Percentiles rank a stretch among this genome's conserved stretches.
Conservation (phyloP, 2,113 vertebrate genomes). For the Platysteira castanea region DNA sequence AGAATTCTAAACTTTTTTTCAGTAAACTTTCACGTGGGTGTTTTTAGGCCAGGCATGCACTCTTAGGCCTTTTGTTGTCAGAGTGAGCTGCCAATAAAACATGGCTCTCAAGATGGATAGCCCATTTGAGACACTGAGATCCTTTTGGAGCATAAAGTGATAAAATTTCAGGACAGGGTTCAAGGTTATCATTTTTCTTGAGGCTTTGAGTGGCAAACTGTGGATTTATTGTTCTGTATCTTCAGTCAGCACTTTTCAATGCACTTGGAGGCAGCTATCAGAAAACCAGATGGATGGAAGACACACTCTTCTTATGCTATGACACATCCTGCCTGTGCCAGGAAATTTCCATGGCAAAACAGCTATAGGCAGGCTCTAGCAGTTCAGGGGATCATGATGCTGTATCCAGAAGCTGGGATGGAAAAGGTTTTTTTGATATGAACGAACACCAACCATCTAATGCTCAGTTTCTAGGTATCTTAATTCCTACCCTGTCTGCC, state of each 20-base stretch:
- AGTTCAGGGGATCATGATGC: neutral
- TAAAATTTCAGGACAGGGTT: neutral
- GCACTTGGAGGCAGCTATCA: neutral
- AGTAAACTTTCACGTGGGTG: neutral
- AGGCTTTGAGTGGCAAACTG: neutral
- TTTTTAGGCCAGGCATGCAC: neutral
- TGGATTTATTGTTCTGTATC: neutral
- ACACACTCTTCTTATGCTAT: neutral
- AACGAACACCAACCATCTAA: accelerated
- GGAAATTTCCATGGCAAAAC: neutral
- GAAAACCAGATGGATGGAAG: neutral
- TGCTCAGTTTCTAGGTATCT: neutral
- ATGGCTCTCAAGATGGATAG: neutral
- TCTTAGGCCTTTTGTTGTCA: neutral
- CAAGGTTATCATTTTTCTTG: slow-evolving; percentile 15
- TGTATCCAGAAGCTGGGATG: neutral
- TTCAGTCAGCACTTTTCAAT: neutral
- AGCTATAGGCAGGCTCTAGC: neutral
- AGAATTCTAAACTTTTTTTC: neutral
- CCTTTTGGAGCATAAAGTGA: neutral
- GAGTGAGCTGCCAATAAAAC: neutral
- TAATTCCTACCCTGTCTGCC: neutral
- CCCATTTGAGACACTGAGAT: neutral
- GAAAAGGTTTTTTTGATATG: neutral
- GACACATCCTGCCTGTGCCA: neutral